Conservation (phyloP, 2,888 invertebrate genomes). For the Hetaerina titia region DNA sequence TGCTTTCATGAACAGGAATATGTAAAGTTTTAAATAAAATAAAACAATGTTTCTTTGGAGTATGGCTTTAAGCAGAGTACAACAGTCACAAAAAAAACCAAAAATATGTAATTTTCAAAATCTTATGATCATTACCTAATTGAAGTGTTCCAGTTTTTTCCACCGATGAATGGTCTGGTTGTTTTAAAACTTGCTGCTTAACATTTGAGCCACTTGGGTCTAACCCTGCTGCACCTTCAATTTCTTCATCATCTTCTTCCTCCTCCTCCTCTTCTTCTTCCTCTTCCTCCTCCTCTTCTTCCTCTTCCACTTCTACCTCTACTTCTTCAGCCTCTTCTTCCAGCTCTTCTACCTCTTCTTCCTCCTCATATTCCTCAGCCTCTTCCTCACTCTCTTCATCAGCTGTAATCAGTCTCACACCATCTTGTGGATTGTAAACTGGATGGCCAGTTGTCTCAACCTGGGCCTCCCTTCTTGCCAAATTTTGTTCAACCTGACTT, state of each 20-base stretch:
- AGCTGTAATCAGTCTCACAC: conserved; percentile 15
- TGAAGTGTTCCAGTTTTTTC: conserved; percentile 70
- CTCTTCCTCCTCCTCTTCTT: conserved; percentile 16
- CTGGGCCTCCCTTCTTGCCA: neutral
- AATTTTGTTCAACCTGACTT: neutral
- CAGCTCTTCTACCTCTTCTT: conserved; percentile 69
- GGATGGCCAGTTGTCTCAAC: neutral
- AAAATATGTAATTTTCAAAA: neutral
- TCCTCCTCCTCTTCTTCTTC: conserved; percentile 70
- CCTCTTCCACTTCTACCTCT: conserved; percentile 1
- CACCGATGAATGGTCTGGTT: conserved; percentile 23
- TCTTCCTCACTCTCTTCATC: conserved; percentile 60
- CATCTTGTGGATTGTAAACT: neutral
- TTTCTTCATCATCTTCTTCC: conserved; percentile 69
- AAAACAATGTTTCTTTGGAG: too few species aligned
- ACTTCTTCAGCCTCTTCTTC: neutral
- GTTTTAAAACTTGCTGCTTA: neutral
- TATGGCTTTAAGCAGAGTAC: too few species aligned
- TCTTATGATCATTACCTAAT: conserved; percentile 68
- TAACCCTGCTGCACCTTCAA: conserved; percentile 59
- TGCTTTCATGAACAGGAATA: too few species aligned
- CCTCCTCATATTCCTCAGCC: conserved; percentile 61
- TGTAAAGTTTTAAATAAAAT: too few species aligned
- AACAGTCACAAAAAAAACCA: neutral
- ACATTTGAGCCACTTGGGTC: neutral